Evolutionary conservation across 2,888 invertebrate genomes (phyloP).

Genomic region (Coenonympha arcania): DNA sequence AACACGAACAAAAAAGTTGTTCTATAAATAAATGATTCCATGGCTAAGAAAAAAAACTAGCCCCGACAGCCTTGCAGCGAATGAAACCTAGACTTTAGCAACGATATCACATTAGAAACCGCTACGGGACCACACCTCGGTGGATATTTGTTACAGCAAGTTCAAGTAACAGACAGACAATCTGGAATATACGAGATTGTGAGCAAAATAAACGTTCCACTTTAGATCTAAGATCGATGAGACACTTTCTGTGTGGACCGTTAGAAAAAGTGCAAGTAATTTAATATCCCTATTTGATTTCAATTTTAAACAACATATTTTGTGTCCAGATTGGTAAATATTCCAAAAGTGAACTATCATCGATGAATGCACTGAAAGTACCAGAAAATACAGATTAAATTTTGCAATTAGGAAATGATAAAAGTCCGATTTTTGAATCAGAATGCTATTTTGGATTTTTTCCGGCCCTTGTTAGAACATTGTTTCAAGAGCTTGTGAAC

Average conservation of each 20-base stretch:
- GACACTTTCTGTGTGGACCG: conserved; percentile 20
- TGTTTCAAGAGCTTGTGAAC: too few relatives aligned
- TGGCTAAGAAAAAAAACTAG: conserved; percentile 8
- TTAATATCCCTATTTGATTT: neutral
- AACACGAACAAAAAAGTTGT: neutral
- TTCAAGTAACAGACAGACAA: conserved; percentile 33
- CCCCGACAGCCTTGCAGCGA: conserved; percentile 20
- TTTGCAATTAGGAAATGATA: too few relatives aligned
- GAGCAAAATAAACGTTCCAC: conserved; percentile 43
- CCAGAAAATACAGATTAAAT: too few relatives aligned
- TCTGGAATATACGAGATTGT: conserved; percentile 31
- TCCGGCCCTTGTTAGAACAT: too few relatives aligned
- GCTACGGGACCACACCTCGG: conserved; percentile 45
- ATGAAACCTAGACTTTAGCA: conserved; percentile 49
- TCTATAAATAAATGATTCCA: conserved; percentile 5
- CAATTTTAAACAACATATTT: too few relatives aligned
- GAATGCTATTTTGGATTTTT: too few relatives aligned
- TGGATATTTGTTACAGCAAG: conserved; percentile 49
- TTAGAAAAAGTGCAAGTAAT: conserved; percentile 5
- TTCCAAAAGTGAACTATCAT: too few relatives aligned
- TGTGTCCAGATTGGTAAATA: too few relatives aligned
- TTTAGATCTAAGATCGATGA: conserved; percentile 28
- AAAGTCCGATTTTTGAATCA: too few relatives aligned
- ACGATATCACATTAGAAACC: conserved; percentile 58
- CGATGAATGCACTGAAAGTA: too few relatives aligned